Evolutionary conservation across 53 echinoderm and acorn worm genomes (phyloP).

Genomic region (Holothuria scabra): DNA sequence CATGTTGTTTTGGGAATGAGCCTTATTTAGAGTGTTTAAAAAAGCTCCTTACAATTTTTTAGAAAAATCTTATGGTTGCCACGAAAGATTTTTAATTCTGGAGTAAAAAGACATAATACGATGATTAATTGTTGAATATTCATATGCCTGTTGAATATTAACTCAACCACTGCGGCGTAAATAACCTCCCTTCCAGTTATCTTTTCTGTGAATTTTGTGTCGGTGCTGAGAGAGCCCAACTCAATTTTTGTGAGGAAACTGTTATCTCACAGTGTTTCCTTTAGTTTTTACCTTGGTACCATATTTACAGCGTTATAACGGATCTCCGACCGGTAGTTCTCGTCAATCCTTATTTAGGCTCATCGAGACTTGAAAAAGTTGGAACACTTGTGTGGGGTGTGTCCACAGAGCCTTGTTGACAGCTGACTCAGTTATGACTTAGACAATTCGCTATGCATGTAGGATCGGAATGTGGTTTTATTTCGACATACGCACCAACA

Average conservation of each 20-base stretch:
- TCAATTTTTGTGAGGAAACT: neutral
- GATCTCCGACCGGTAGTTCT: neutral
- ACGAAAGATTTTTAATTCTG: too few species aligned
- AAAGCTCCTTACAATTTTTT: too few species aligned
- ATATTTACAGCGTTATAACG: neutral
- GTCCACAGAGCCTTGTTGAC: slow-evolving; percentile 29
- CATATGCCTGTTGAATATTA: neutral
- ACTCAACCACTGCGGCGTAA: slow-evolving; percentile 15
- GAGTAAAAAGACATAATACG: too few species aligned
- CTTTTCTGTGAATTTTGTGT: slow-evolving; percentile 32
- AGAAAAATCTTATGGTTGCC: too few species aligned
- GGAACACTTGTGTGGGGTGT: slow-evolving; percentile 45
- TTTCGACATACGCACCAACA: too few species aligned
- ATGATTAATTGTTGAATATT: slow-evolving; percentile 9
- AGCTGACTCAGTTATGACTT: slow-evolving; percentile 45
- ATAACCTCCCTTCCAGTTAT: slow-evolving; percentile 5
- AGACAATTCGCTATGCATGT: slow-evolving; percentile 2
- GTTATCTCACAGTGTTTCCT: slow-evolving; percentile 8
- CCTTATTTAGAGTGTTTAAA: too few species aligned
- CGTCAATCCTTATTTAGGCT: neutral
- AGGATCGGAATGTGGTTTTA: slow-evolving; percentile 32
- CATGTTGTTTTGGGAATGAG: too few species aligned
- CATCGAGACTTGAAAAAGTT: slow-evolving; percentile 5
- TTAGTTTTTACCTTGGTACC: neutral
- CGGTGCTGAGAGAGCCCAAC: neutral